These are phyloP conservation scores for Borostomias antarcticus DNA, from an alignment of 2,797 vertebrate genomes.

Conservation along the genomic window DNA sequence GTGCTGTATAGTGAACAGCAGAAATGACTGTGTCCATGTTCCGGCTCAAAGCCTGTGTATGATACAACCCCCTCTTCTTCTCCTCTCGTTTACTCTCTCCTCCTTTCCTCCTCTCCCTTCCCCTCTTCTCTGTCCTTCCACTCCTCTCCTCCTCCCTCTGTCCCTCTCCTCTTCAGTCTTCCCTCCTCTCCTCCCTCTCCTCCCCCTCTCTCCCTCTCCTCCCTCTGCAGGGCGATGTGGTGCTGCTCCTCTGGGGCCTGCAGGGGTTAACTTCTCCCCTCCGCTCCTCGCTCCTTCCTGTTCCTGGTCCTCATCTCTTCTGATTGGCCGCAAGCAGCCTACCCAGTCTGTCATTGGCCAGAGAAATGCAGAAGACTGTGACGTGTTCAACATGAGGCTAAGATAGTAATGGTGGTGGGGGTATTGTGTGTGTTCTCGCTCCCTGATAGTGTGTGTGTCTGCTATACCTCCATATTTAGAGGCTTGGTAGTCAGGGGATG, in stretches of 20 bases:
- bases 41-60: background rate
- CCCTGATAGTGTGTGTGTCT: slow-evolving; percentile 37
- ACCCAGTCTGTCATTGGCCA: slow-evolving; percentile 48
- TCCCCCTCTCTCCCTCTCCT: slow-evolving; percentile 6
- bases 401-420: slow-evolving; percentile 49
- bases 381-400: slow-evolving; percentile 46
- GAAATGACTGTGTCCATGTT: background rate
- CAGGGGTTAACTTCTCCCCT: slow-evolving; percentile 63
- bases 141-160: background rate
- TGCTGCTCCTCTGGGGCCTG: slow-evolving; percentile 46
- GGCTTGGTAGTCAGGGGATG: slow-evolving; percentile 16
- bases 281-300: slow-evolving; percentile 54
- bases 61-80: no score
- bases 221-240: background rate
- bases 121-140: background rate
- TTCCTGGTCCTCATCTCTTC: slow-evolving; percentile 55
- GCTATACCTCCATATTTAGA: slow-evolving; percentile 15
- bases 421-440: slow-evolving; percentile 18
- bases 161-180: background rate
- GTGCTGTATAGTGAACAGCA: background rate
- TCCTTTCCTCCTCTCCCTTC: background rate
- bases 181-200: slow-evolving; percentile 11
- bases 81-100: background rate
- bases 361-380: slow-evolving; percentile 52
- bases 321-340: slow-evolving; percentile 51